Conservation (phyloP, 2,888 invertebrate genomes). For the Calameuta filiformis region DNA sequence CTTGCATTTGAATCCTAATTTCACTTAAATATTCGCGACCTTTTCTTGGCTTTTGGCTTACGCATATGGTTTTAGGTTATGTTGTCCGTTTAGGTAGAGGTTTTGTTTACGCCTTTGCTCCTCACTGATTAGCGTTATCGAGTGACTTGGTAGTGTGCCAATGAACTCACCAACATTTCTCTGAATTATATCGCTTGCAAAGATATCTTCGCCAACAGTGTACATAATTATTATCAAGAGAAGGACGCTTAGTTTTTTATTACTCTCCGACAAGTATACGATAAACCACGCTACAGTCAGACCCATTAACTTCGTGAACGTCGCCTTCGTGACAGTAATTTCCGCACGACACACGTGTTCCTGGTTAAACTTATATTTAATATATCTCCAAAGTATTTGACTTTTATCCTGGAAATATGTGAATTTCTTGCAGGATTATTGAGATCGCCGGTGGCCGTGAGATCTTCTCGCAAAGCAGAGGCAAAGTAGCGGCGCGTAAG, state of each 20-base stretch:
- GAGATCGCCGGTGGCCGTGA: constrained; percentile 86
- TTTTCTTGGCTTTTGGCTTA: background rate
- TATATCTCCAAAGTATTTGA: background rate
- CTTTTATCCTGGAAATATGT: background rate
- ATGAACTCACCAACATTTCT: background rate
- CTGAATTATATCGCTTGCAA: background rate
- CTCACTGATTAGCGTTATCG: background rate
- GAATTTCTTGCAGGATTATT: constrained; percentile 70
- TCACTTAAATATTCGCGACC: background rate
- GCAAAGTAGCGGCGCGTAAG: constrained; percentile 79
- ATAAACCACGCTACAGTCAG: background rate
- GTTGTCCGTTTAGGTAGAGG: background rate
- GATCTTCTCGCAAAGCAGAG: constrained; percentile 84
- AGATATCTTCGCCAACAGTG: background rate
- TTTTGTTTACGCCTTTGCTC: background rate
- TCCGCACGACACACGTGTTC: background rate
- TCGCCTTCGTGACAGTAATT: background rate
- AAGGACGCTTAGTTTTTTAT: background rate
- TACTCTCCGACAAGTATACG: background rate
- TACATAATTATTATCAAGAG: background rate
- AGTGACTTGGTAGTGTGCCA: background rate
- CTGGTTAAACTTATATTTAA: background rate
- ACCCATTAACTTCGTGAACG: background rate
- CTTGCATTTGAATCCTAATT: background rate
- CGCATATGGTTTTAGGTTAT: background rate